Evolutionary conservation across 2,797 vertebrate genomes (phyloP).

Genomic region (Cuniculus paca): DNA sequence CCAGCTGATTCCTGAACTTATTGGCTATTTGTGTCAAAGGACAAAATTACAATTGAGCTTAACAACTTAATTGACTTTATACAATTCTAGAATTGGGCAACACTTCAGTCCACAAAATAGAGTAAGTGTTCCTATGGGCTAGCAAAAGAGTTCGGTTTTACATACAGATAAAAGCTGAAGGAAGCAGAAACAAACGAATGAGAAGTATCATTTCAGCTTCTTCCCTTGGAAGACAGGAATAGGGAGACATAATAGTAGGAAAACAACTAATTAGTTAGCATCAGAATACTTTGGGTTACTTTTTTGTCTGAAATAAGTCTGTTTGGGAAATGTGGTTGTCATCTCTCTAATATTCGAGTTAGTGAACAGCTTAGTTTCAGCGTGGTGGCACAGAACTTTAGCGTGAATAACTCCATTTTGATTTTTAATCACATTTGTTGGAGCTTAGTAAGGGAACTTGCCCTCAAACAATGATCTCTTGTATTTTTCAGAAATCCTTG

Average conservation of each 20-base stretch:
- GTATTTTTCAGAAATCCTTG: neutral
- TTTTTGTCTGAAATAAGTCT: neutral
- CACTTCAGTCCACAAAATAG: neutral
- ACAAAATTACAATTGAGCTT: neutral
- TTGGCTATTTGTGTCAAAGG: neutral
- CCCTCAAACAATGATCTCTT: neutral
- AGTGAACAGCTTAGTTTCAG: neutral
- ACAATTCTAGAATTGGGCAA: slow-evolving; percentile 12
- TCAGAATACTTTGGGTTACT: neutral
- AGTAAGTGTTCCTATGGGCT: neutral
- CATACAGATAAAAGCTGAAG: neutral
- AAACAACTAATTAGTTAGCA: neutral
- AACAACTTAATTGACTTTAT: neutral
- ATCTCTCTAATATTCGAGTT: neutral
- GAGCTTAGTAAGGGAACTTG: neutral
- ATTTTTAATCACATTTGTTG: neutral
- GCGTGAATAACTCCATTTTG: neutral
- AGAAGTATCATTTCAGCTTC: neutral
- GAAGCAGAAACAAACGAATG: neutral
- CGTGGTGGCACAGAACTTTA: neutral
- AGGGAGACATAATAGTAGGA: neutral
- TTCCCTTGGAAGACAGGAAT: neutral
- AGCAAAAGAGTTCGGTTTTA: neutral
- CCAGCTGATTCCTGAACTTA: slow-evolving; percentile 1
- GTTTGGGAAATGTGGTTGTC: neutral